phyloP scores from a whole-genome alignment of 2,797 vertebrate genomes.

The Tinamus major region DNA sequence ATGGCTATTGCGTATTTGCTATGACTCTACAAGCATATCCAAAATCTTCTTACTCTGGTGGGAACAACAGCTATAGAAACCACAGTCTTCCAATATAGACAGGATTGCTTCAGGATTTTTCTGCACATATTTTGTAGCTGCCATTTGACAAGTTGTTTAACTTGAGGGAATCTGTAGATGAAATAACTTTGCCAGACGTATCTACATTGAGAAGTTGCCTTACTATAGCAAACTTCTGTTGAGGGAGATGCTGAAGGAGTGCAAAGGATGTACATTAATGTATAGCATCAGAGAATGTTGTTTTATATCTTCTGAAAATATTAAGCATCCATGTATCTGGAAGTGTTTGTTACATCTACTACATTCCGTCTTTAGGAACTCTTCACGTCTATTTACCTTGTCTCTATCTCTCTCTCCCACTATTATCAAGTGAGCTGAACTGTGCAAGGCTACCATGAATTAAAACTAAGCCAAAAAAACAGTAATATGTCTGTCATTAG shows the following conservation, averaged over 20 bases:
- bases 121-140: not conserved
- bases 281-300: not conserved
- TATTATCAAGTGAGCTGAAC: constrained; percentile 11
- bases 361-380: not conserved
- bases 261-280: not conserved
- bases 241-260: not conserved
- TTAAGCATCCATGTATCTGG: not conserved
- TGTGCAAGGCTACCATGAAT: not conserved
- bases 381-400: not conserved
- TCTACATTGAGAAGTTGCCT: not conserved
- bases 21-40: not conserved
- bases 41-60: not conserved
- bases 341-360: not conserved
- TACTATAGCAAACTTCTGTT: not conserved
- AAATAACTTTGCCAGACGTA: not conserved
- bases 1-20: not conserved
- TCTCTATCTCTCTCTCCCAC: not conserved
- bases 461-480: constrained; percentile 38
- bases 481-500: not conserved
- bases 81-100: not conserved
- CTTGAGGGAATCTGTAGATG: not conserved
- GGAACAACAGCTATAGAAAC: not conserved
- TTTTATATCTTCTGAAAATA: not conserved
- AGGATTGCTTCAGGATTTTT: not conserved
- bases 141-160: not conserved